Percentiles rank a stretch among this genome's conserved stretches.
These are phyloP conservation scores for Eulemur albifrons DNA, from an alignment of 2,797 vertebrate species.

Conservation along the genomic window DNA sequence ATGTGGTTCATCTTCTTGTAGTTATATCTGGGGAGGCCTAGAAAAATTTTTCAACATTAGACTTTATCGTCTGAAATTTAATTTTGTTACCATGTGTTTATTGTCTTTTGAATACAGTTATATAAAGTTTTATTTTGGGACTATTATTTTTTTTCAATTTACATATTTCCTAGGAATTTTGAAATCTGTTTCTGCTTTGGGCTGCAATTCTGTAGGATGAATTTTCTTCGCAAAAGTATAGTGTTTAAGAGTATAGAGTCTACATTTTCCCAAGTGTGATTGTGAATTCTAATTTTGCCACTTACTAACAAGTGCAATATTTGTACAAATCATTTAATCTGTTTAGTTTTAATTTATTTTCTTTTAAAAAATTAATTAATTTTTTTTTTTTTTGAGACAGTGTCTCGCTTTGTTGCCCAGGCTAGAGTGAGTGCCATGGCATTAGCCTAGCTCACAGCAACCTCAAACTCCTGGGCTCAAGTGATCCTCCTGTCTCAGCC, in stretches of 20 bases:
- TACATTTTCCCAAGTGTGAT: not conserved
- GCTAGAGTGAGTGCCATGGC: too few relatives aligned
- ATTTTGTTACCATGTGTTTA: conserved; percentile 2
- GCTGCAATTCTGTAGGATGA: not conserved
- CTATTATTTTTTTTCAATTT: not conserved
- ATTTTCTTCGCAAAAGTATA: conserved; percentile 6
- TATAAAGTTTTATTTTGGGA: conserved; percentile 21
- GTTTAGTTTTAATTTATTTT: conserved; percentile 9
- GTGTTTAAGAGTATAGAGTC: not conserved
- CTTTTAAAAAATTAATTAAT: not conserved
- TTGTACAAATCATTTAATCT: not conserved
- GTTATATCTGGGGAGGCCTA: not conserved
- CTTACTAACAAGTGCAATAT: not conserved
- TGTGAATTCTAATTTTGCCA: conserved; percentile 14
- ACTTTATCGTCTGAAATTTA: not conserved
- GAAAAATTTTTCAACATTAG: not conserved
- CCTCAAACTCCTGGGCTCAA: too few relatives aligned
- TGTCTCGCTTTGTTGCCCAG: too few relatives aligned
- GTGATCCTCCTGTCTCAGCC: too few relatives aligned
- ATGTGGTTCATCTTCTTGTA: not conserved
- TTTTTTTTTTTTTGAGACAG: not conserved
- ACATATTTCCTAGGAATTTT: not conserved
- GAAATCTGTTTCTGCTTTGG: conserved; percentile 24
- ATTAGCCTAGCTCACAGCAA: too few relatives aligned
- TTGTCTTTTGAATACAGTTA: not conserved